These are phyloP conservation scores for Ornithoptera priamus DNA, from an alignment of 2,888 invertebrate species.

Conservation along the genomic window DNA sequence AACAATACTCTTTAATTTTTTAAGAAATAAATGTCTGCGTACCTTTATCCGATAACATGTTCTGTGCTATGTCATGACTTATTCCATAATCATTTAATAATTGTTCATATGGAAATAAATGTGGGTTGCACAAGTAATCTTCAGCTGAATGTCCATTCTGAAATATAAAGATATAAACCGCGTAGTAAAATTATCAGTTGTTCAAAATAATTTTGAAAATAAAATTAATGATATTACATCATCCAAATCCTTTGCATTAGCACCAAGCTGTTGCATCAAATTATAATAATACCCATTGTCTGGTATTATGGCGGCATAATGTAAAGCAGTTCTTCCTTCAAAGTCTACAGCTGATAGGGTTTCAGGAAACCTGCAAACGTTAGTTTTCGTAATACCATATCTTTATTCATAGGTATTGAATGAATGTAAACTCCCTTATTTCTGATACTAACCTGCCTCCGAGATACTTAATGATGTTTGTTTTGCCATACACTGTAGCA, in stretches of 20 bases:
- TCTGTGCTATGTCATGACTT: constrained; percentile 82
- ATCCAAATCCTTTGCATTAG: constrained; percentile 89
- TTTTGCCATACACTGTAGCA: constrained; percentile 91
- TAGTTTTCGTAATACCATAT: background rate
- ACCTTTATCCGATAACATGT: constrained; percentile 90
- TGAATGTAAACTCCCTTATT: background rate
- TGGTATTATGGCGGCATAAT: constrained; percentile 91
- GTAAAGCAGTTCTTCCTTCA: constrained; percentile 91
- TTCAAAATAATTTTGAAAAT: background rate
- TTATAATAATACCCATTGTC: constrained; percentile 95
- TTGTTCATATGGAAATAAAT: constrained; percentile 84
- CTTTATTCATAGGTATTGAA: background rate
- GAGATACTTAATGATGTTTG: constrained; percentile 85
- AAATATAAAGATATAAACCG: constrained; percentile 30
- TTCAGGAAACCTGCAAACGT: constrained; percentile 86
- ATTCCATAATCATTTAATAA: constrained; percentile 86
- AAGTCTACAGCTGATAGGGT: constrained; percentile 89
- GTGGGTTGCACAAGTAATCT: constrained; percentile 85
- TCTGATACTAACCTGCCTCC: constrained; percentile 60
- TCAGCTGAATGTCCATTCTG: constrained; percentile 90
- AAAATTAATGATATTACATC: constrained; percentile 81
- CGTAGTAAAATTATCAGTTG: background rate
- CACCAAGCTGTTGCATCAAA: constrained; percentile 90
- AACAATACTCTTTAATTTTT: background rate
- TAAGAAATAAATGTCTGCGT: constrained; percentile 41